Conservation (phyloP, 1,140 invertebrate genomes). For the Callitettix versicolor region DNA sequence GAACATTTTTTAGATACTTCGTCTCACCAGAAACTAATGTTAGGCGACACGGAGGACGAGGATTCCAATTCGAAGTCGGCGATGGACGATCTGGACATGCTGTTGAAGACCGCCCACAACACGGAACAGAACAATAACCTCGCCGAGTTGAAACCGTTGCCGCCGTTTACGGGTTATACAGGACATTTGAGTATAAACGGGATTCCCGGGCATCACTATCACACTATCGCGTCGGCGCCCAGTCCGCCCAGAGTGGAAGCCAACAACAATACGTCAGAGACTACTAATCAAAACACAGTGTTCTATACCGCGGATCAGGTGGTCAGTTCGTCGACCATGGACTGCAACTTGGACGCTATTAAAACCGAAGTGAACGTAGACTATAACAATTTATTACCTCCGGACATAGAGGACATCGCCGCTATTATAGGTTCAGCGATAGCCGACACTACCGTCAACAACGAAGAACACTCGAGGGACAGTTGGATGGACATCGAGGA, state of each 20-base stretch:
- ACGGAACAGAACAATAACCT: slow-evolving; percentile 45
- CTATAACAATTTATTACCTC: slow-evolving; percentile 36
- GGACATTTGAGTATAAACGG: slow-evolving; percentile 72
- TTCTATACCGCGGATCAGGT: slow-evolving; percentile 26
- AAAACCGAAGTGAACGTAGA: slow-evolving; percentile 37
- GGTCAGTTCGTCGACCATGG: slow-evolving; percentile 33
- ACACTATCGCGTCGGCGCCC: slow-evolving; percentile 53
- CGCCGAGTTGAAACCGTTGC: slow-evolving; percentile 75
- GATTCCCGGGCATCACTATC: slow-evolving; percentile 75
- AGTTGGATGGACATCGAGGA: slow-evolving; percentile 74
- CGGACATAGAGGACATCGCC: slow-evolving; percentile 75
- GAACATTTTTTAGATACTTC: slow-evolving; percentile 15
- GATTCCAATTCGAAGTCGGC: slow-evolving; percentile 39
- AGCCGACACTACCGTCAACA: slow-evolving; percentile 46
- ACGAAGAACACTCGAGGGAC: slow-evolving; percentile 51
- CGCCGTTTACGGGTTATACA: slow-evolving; percentile 75
- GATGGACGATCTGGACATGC: slow-evolving; percentile 47
- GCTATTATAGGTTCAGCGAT: slow-evolving; percentile 83
- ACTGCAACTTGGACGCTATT: slow-evolving; percentile 31
- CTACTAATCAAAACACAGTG: slow-evolving; percentile 31
- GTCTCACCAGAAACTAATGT: slow-evolving; percentile 15
- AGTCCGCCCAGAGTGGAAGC: slow-evolving; percentile 36
- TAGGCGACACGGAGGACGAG: slow-evolving; percentile 26
- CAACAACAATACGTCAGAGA: slow-evolving; percentile 44
- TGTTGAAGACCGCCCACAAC: slow-evolving; percentile 33